Percentiles rank a stretch among this genome's conserved stretches.
These are phyloP conservation scores for Diacarnus erythraeanus DNA, from an alignment of 37 sponge, comb jelly and placozoan genomes.

Conservation along the genomic window DNA sequence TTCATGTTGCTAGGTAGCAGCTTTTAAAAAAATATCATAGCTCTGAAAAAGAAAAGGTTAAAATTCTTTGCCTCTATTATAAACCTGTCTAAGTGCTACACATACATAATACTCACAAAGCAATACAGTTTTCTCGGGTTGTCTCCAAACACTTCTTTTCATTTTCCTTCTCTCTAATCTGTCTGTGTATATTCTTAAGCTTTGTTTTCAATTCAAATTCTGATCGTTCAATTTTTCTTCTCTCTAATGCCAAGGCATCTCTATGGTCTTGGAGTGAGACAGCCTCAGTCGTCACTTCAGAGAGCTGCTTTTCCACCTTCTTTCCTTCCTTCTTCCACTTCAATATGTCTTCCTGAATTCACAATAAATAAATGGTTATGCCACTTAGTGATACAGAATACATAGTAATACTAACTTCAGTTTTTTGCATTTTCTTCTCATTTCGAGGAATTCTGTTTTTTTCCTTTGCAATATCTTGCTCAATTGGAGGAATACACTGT, in stretches of 20 bases:
- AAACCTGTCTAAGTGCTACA: too few relatives aligned
- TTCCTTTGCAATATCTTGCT: constrained; percentile 17
- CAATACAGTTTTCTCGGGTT: constrained; percentile 11
- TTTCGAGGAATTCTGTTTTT: constrained; percentile 30
- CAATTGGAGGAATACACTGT: constrained; percentile 25
- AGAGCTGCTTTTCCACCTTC: constrained; percentile 1
- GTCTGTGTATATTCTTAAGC: not conserved
- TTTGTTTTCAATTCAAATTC: not conserved
- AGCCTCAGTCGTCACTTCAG: constrained; percentile 16
- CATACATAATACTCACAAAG: constrained; percentile 10
- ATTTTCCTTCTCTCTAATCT: constrained; percentile 10
- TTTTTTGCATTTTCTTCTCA: not conserved
- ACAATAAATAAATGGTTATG: not conserved
- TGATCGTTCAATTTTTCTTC: constrained; percentile 41
- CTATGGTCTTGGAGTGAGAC: constrained; percentile 27
- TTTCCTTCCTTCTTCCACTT: not conserved
- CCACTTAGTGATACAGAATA: too few relatives aligned
- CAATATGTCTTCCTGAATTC: constrained; percentile 1
- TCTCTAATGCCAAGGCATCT: constrained; percentile 17
- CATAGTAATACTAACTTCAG: constrained; percentile 30
- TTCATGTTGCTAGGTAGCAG: too few relatives aligned
- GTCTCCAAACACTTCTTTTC: constrained; percentile 42
- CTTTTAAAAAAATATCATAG: too few relatives aligned
- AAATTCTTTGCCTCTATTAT: too few relatives aligned
- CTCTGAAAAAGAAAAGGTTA: too few relatives aligned